Base-by-base conservation (phyloP, 2,888 invertebrate species). In the Drosophila anomalata region DNA sequence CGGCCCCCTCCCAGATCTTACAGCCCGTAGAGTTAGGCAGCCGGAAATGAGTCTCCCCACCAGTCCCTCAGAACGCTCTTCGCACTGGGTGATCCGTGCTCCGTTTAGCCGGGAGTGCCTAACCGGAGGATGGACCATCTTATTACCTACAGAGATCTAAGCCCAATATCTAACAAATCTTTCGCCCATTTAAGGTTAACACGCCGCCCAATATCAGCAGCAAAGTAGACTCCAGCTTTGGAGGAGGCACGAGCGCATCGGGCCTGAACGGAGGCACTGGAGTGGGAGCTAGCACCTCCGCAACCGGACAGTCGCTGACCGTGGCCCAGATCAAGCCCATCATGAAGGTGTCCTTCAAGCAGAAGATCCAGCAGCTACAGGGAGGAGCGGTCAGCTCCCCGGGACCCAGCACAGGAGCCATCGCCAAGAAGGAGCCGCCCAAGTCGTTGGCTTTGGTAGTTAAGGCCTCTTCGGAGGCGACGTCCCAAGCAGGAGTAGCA, bases 331-430 rank as follows among this genome's bases (percentile, higher is more conserved):
- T 79, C 33, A 90, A 91, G 72, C 89, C 90, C 51, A 78, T 88
- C 20, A 93, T 94, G 59, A 94, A 94, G 92, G 94, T 94, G 46
- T 94, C 94, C 77, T 94, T 94, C 84, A 93, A 92, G 89, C 94
- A 94, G 84, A 93, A 93, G 91, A 94, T 94, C 67, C 92, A 94
- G 75, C 93, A 93, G 90, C 92, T 94, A 1, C 93, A 94, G 78
- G 73, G 84, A 9, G 68, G 63, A 17, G 63, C 48, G 56, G 55
- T 6, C 50, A 41, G 58, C 20, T 50, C 50, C 3, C 65, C 63
- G 2, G 61, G 6, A 6, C 33, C 60, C 9, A 62, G 54, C 8
- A 88, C 92, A 0, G 93, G 74, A 91, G 20, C 93, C 92, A 31
- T 93, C 91, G 20, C 93, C 44, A 90, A 90, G 48, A 89, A 85